Evolutionary conservation across 1,140 invertebrate genomes (phyloP).

Genomic region (Gonioctena quinquepunctata): DNA sequence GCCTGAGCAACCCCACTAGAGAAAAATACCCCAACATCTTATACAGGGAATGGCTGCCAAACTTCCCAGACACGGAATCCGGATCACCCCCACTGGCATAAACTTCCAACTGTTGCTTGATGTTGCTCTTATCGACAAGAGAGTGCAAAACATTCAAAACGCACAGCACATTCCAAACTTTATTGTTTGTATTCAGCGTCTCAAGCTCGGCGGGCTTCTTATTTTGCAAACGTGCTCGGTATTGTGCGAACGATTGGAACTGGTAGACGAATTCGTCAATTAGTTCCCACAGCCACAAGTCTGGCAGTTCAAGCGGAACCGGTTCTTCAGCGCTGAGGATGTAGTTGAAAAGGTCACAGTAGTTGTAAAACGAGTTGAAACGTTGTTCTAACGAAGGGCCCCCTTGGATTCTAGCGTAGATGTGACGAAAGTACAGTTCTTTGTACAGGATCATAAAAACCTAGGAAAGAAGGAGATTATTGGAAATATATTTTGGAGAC

Average conservation of each 20-base stretch:
- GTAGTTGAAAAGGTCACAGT: conserved; percentile 96
- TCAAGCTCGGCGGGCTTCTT: conserved; percentile 84
- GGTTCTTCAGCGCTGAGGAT: conserved; percentile 90
- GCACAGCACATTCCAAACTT: conserved; percentile 98
- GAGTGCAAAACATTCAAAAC: conserved; percentile 98
- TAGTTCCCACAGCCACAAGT: conserved; percentile 99
- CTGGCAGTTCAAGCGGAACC: conserved; percentile 90
- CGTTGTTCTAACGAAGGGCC: conserved; percentile 89
- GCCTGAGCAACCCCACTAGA: conserved; percentile 89
- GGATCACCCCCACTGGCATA: conserved; percentile 88
- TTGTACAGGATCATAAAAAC: conserved; percentile 95
- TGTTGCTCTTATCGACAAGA: conserved; percentile 97
- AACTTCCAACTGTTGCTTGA: conserved; percentile 95
- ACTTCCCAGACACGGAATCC: conserved; percentile 94
- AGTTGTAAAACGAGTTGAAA: conserved; percentile 96
- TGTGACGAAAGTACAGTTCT: conserved; percentile 96
- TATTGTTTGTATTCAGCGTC: conserved; percentile 76
- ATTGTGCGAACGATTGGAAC: conserved; percentile 95
- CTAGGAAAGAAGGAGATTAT: no score
- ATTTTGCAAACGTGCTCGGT: conserved; percentile 83
- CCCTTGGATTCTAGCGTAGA: conserved; percentile 86
- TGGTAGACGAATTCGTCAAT: conserved; percentile 97
- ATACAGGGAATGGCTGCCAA: conserved; percentile 94
- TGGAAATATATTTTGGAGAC: no score
- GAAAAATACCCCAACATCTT: conserved; percentile 99